Evolutionary conservation across 2,888 invertebrate species (phyloP), one percentile per base, ranked within the genome.

Genomic region (Drosophila mimetica): DNA sequence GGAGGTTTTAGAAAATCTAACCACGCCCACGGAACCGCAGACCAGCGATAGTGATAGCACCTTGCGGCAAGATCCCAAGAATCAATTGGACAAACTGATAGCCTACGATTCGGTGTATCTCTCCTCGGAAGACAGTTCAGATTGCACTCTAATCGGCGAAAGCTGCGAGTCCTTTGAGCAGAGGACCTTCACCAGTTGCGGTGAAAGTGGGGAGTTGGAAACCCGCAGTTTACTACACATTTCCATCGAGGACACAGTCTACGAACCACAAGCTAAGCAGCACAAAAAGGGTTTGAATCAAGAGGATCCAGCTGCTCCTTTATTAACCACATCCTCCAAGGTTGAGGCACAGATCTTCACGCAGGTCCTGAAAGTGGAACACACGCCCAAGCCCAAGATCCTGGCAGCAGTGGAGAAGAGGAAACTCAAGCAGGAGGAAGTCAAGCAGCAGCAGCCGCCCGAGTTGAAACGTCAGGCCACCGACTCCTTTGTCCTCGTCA

Each of bases 331-430:
- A 7, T 28, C 61, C 13, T 74, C 60, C 1, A 77, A 75, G 2
- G 47, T 63, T 4, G 83, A 81, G 48, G n/a, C 75, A 18, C 76
- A 85, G 9, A 53, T 87, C n/a, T 90, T 89, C 4, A 89, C 88
- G 0, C 90, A 90, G 61, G 78, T 90, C 7, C 58, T 90, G 1
- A 89, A 86, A 57, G 75, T 90, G 2, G 90, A 89, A 28, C 88
- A 87, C 9, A 74, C 74, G 89, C 57, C 67, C 20, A 90, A 93
- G 85, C 93, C 94, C 42, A 93, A 93, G 76, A 93, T 93, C 30
- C 92, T 93, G 52, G 92, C 93, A 30, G 92, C 89, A 0, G 92
- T 91, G 1, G 93, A 92, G 61, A 91, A 91, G 42, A 89, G 91
- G 7, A 91, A 91, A 53, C 76, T 90, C 5, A 90, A 89, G 11